Base-by-base conservation (phyloP, 2,888 invertebrate species). In the Drepana falcataria region DNA sequence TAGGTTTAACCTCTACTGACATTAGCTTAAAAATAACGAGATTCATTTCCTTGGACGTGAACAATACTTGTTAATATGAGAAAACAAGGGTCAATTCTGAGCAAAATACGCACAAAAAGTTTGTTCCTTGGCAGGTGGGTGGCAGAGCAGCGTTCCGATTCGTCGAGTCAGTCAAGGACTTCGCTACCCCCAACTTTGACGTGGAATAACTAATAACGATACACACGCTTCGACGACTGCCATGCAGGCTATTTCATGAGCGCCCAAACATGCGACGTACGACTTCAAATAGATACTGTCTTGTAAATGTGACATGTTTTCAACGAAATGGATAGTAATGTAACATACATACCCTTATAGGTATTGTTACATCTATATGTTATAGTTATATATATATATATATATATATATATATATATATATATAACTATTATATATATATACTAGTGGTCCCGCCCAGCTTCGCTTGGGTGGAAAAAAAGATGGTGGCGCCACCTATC, bases 101-200 rank as follows among this genome's bases (percentile, higher is more conserved):
- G 59, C 60, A 60, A 60, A 62, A 64, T 59, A 59, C 56, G 62
- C 59, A 62, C 55, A 62, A 57, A 56, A 51, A 57, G 56, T 62
- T 68, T 63, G 63, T 64, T 53, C 55, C 53, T 59, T 41, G 51
- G 40, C 75, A 75, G 75, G 73, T 76, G 75, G 64, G n/a, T 54
- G 53, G 48, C 58, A 55, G 51, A 44, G 44, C 44, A 3, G 35
- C 58, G 54, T 57, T 60, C 64, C 62, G 58, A 71, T 76, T 76
- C 68, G 73, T 48, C 64, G 65, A 52, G 54, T 54, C 51, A 49
- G 58, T 72, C 71, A 73, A 76, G 72, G 67, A 66, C 65, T 53
- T 60, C 65, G 57, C 69, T 62, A 68, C 70, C 74, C 75, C 64
- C 66, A 73, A 66, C 56, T 66, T 71, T 61, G 63, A 63, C 56